These are phyloP conservation scores for Epinephelus coioides DNA, from an alignment of 2,797 vertebrate species.

Conservation along the genomic window DNA sequence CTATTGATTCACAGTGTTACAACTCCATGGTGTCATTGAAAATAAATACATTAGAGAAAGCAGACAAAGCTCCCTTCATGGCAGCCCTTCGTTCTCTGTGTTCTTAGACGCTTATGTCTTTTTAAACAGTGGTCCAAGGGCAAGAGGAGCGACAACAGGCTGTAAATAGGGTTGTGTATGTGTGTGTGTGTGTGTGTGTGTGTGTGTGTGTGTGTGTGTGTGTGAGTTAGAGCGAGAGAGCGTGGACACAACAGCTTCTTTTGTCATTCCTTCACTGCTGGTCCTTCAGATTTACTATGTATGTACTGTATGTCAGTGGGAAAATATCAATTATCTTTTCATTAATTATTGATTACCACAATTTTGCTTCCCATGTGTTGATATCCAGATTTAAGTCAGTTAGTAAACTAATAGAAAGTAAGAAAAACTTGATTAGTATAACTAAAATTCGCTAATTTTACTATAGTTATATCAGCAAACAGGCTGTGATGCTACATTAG, in stretches of 20 bases:
- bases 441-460: background rate
- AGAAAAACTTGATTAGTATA: background rate
- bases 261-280: slow-evolving; percentile 10
- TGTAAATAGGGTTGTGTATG: slow-evolving; percentile 37
- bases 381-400: background rate
- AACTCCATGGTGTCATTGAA: slow-evolving; percentile 47
- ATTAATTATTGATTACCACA: background rate
- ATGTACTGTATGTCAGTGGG: background rate
- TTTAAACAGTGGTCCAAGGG: slow-evolving; percentile 44
- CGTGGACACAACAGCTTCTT: background rate
- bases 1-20: slow-evolving; percentile 64
- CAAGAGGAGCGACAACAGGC: slow-evolving; percentile 35
- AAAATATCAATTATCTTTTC: background rate
- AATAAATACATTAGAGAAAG: slow-evolving; percentile 60
- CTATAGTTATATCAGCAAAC: background rate
- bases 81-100: slow-evolving; percentile 34
- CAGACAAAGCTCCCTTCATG: slow-evolving; percentile 54
- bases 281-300: background rate
- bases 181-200: background rate
- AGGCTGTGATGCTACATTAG: too few relatives aligned
- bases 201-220: slow-evolving; percentile 6
- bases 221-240: background rate
- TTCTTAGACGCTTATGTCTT: slow-evolving; percentile 44
- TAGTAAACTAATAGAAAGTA: background rate
- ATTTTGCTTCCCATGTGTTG: background rate